These are phyloP conservation scores for Perca fluviatilis DNA, from an alignment of 2,113 vertebrate species.

Conservation along the genomic window DNA sequence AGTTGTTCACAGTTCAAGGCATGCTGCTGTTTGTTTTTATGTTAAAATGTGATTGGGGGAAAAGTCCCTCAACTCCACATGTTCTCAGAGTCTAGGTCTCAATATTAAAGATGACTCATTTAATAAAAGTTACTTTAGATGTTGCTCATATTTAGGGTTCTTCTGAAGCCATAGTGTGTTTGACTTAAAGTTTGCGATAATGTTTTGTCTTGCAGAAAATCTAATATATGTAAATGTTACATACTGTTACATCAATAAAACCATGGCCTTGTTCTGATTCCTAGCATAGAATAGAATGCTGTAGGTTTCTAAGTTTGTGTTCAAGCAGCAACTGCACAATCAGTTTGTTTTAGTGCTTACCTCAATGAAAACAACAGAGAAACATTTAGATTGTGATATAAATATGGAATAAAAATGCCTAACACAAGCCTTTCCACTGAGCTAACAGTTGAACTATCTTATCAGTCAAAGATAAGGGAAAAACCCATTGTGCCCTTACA, in stretches of 20 bases:
- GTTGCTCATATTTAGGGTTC: not conserved
- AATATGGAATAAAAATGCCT: not conserved
- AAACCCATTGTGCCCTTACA: not conserved
- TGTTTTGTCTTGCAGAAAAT: not conserved
- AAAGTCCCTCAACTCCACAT: not conserved
- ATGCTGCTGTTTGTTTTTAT: conserved; percentile 8
- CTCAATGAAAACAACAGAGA: not conserved
- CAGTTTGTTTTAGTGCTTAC: not conserved
- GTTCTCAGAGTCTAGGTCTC: not conserved
- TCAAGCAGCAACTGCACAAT: not conserved
- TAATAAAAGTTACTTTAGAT: not conserved
- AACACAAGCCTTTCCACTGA: not conserved
- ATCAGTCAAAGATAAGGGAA: conserved; percentile 31
- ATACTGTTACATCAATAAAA: not conserved
- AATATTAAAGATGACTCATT: not conserved
- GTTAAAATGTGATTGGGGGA: not conserved
- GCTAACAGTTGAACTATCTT: not conserved
- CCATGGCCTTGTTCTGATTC: not conserved
- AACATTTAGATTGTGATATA: not conserved
- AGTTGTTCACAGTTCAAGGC: not conserved
- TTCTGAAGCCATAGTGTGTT: not conserved
- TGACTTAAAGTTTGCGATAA: not conserved
- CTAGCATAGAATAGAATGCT: not conserved
- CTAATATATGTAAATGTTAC: conserved; percentile 3
- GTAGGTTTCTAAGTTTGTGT: not conserved